Evolutionary conservation across 2,888 invertebrate genomes (phyloP).

Genomic region (Caenorhabditis sinica): DNA sequence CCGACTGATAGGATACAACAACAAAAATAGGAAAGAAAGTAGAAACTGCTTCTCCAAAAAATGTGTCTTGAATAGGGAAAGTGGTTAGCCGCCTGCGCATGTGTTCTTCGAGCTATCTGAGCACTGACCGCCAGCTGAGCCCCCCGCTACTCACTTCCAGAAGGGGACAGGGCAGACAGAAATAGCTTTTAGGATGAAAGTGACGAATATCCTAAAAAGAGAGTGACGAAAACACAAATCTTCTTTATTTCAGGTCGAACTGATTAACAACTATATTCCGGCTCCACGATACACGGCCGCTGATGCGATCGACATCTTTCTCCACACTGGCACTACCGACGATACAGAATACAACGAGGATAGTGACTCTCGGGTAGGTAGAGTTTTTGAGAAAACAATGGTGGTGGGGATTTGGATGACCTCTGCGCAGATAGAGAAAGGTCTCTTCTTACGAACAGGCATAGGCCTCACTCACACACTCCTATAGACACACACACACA

Average conservation of each 20-base stretch:
- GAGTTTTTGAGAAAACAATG: conserved; percentile 18
- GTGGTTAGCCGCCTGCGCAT: conserved; percentile 14
- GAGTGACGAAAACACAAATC: neutral
- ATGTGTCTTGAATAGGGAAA: conserved; percentile 36
- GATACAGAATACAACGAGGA: conserved; percentile 57
- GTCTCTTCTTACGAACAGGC: conserved; percentile 7
- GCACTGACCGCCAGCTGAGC: conserved; percentile 30
- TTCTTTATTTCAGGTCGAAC: conserved; percentile 61
- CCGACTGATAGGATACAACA: conserved; percentile 58
- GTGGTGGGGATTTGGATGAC: conserved; percentile 18
- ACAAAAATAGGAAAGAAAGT: conserved; percentile 43
- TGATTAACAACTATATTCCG: conserved; percentile 53
- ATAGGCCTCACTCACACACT: conserved; percentile 20
- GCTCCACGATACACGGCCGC: conserved; percentile 21
- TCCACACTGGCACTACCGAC: conserved; percentile 57
- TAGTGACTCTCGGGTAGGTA: conserved; percentile 48
- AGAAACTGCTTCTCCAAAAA: conserved; percentile 8
- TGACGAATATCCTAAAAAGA: no score
- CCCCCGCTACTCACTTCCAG: no score
- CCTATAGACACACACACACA: conserved; percentile 10
- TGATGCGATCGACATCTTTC: conserved; percentile 56
- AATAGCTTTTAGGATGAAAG: neutral
- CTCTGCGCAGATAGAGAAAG: conserved; percentile 38
- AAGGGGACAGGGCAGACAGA: no score
- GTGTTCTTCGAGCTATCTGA: conserved; percentile 16